These are phyloP conservation scores for Caiman crocodilus DNA, from an alignment of 2,797 vertebrate genomes.

Conservation along the genomic window DNA sequence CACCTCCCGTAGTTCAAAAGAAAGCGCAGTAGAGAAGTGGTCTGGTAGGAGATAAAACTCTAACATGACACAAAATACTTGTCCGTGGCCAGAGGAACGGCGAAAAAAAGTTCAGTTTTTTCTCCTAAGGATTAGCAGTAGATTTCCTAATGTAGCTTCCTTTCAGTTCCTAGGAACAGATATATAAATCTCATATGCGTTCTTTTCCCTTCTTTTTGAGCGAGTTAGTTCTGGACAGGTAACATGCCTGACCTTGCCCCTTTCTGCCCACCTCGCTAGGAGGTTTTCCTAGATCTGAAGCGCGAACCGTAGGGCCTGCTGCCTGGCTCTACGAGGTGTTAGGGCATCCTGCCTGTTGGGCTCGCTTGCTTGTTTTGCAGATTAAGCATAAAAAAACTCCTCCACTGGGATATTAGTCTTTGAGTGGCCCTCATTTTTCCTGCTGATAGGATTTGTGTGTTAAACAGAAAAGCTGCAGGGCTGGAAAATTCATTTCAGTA, in stretches of 20 bases:
- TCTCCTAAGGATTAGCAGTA: background rate
- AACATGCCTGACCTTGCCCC: background rate
- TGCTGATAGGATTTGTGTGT: background rate
- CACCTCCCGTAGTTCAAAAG: background rate
- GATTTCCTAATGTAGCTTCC: background rate
- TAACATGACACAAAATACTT: accelerated
- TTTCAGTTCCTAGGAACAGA: background rate
- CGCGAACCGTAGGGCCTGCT: background rate
- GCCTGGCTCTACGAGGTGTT: background rate
- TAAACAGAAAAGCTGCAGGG: background rate
- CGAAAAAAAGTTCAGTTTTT: background rate
- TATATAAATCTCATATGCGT: background rate
- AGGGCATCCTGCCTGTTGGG: accelerated
- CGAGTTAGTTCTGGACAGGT: background rate
- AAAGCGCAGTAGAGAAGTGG: background rate
- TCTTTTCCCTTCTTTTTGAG: background rate
- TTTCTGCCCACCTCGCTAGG: background rate
- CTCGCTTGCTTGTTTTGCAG: background rate
- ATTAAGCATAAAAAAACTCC: background rate
- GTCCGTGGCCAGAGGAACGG: background rate
- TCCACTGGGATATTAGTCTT: background rate
- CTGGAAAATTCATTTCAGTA: background rate
- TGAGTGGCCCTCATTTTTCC: background rate
- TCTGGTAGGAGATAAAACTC: background rate
- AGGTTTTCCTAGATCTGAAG: background rate